Percentiles rank a stretch among this genome's conserved stretches.
These are phyloP conservation scores for Streptopelia turtur DNA, from an alignment of 2,797 vertebrate genomes.

Conservation along the genomic window DNA sequence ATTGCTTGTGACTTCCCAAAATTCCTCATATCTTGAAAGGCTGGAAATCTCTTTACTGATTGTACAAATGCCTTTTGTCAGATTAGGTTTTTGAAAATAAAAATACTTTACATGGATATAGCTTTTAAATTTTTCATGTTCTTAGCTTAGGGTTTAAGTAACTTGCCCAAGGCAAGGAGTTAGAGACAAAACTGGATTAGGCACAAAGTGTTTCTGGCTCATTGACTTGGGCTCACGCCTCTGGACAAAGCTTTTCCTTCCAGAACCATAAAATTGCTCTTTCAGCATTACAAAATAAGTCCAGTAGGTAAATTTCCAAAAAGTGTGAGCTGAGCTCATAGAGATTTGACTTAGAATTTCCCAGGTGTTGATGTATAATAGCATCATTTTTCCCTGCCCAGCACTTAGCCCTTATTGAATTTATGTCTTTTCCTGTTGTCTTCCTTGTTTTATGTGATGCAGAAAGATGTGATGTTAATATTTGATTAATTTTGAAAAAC, in stretches of 20 bases:
- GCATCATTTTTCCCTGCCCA: background rate
- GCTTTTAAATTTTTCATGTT: background rate
- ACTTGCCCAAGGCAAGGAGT: conserved; percentile 20
- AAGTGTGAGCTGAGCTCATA: background rate
- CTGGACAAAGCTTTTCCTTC: background rate
- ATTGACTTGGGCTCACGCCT: background rate
- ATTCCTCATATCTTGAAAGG: background rate
- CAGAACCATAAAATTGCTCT: conserved; percentile 8
- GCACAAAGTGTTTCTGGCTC: background rate
- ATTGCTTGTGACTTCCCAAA: background rate
- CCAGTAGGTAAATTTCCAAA: background rate
- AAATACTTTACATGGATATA: background rate
- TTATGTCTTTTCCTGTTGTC: background rate
- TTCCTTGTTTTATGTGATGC: background rate
- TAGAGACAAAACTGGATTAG: conserved; percentile 23
- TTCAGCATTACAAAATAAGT: background rate
- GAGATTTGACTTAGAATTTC: background rate
- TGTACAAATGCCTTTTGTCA: background rate
- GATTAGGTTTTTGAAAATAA: background rate
- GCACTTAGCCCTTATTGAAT: background rate
- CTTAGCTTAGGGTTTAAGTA: background rate
- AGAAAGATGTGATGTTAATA: background rate
- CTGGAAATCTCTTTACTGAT: background rate
- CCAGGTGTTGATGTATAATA: background rate
- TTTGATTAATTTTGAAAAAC: background rate